These are phyloP conservation scores for Dicyrtoma fusca DNA, from an alignment of 2,888 invertebrate genomes.

Conservation along the genomic window DNA sequence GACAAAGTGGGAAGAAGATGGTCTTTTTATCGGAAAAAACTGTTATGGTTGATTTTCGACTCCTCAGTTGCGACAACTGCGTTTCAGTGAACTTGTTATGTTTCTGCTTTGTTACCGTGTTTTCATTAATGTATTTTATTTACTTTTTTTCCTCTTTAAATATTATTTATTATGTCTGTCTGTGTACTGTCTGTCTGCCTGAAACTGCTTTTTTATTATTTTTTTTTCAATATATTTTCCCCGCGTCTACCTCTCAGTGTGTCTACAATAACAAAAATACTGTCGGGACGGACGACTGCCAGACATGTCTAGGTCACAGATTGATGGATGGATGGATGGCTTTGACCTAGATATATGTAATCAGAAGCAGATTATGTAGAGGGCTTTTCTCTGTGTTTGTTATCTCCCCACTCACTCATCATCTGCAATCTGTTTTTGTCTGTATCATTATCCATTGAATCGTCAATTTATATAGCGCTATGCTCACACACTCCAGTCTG, in stretches of 20 bases:
- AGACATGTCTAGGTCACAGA: no score
- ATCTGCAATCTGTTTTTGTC: no score
- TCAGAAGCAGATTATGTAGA: no score
- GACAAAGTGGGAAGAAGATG: slow-evolving; percentile 12
- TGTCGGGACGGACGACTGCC: no score
- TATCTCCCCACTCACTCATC: no score
- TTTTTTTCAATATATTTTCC: no score
- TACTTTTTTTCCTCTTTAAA: background rate
- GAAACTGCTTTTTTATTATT: slow-evolving; percentile 29
- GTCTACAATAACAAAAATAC: background rate
- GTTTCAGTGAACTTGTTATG: slow-evolving; percentile 45
- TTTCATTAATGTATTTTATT: background rate
- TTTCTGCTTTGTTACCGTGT: slow-evolving; percentile 28
- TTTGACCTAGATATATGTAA: no score
- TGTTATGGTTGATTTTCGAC: slow-evolving; percentile 50
- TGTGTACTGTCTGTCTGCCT: slow-evolving; percentile 37
- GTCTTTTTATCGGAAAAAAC: slow-evolving; percentile 48
- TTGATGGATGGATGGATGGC: no score
- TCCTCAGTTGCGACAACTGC: slow-evolving; percentile 47
- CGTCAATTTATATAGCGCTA: no score
- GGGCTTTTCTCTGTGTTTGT: no score
- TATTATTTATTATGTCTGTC: slow-evolving; percentile 12
- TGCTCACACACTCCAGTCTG: no score
- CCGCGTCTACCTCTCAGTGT: background rate
- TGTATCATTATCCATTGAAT: no score